Percentiles rank a stretch among this genome's conserved stretches.
phyloP scores from a whole-genome alignment of 1,140 invertebrate genomes.

The Macrobrachium nipponense region DNA sequence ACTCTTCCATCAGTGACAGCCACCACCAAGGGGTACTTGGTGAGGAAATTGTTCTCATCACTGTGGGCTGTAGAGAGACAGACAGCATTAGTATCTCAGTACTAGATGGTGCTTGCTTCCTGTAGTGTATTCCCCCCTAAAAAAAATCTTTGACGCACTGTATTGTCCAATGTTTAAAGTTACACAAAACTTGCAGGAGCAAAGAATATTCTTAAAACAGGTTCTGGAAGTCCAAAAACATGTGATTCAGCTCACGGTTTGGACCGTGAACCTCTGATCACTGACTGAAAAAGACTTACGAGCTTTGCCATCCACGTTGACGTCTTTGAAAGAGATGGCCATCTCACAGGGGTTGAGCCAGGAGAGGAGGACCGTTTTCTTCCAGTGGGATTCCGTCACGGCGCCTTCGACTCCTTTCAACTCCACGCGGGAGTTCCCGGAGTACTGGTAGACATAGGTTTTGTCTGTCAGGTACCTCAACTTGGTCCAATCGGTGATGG shows the following conservation, averaged over 20 bases:
- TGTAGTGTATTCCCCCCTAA: background rate
- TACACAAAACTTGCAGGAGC: too few relatives aligned
- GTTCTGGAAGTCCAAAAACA: too few relatives aligned
- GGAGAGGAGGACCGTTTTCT: background rate
- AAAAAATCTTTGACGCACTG: background rate
- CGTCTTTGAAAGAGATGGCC: constrained; percentile 31
- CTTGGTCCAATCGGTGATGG: constrained; percentile 23
- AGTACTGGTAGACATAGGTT: constrained; percentile 38
- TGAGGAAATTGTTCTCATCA: constrained; percentile 4
- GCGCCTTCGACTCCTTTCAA: constrained; percentile 44
- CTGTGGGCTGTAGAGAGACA: background rate
- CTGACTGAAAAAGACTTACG: background rate
- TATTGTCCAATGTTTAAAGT: background rate
- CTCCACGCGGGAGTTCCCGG: constrained; percentile 36
- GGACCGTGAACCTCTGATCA: too few relatives aligned
- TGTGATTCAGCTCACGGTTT: too few relatives aligned
- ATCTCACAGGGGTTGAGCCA: constrained; percentile 34
- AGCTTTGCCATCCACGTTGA: constrained; percentile 11
- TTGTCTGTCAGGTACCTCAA: constrained; percentile 18
- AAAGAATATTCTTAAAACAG: too few relatives aligned
- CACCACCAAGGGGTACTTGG: constrained; percentile 46
- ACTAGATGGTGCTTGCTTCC: too few relatives aligned
- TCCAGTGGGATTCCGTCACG: constrained; percentile 2
- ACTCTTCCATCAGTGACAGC: constrained; percentile 48
- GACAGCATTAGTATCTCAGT: too few relatives aligned